Base-by-base conservation (phyloP, 1,140 invertebrate genomes). In the Caenorhabditis inopinata region DNA sequence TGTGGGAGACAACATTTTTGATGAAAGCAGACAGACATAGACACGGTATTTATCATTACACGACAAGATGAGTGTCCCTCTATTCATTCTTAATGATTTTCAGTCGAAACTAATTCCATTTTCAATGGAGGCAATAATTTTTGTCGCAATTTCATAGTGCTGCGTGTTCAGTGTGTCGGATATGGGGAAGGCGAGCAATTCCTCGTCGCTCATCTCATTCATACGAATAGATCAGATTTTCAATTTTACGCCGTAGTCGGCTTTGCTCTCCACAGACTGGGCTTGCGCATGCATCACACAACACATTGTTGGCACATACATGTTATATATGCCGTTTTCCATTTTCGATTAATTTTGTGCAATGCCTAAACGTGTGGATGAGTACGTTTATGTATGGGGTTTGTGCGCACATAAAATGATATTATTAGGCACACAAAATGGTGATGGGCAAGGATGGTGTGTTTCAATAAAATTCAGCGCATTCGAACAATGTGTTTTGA, bases 171-270 rank as follows among this genome's bases (percentile, higher is more conserved):
- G n/a, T 6, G 25, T n/a, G n/a, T 29, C 25, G 51, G 51, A 68
- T 18, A 18, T 38, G 58, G 5, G 32, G 42, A 21, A 27, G n/a
- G 58, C 12, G 16, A 18, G 49, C 18, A n/a, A n/a, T n/a, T n/a
- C n/a, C n/a, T n/a, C n/a, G n/a, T n/a, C n/a, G n/a, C n/a, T n/a
- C n/a, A 14, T 51, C 49, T 51, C 27, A 51, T 51, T 23, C 49
- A 51, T 51, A 51, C 49, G 25, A 68, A 27, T 32, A 68, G 29
- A 68, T 68, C 58, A 68, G 58, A 68, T 68, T 68, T 35, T 68
- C 42, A n/a, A 68, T 38, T 68, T 68, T 68, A 21, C 38, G 38
- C n/a, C n/a, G n/a, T n/a, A n/a, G n/a, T 42, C 38, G 38, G 14
- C 38, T 5, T 42, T 42, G 38, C 38, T 7, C 38, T 42, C n/a